Conservation (phyloP, 2,113 vertebrate species). For the Archilochus colubris region DNA sequence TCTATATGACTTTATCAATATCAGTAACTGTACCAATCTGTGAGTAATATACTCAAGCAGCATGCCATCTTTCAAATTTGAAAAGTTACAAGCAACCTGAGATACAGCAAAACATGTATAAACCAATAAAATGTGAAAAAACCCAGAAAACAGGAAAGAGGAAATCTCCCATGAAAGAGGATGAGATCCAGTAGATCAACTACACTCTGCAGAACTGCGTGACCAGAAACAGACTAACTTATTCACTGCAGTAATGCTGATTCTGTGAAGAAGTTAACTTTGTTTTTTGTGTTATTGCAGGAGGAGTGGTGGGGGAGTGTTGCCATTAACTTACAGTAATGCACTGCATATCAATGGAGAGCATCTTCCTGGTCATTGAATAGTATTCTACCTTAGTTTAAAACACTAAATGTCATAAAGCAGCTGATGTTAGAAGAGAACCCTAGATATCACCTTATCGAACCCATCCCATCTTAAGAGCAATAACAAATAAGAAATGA, state of each 20-base stretch:
- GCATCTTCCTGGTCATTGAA: background rate
- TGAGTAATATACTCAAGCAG: background rate
- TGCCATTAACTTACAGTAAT: background rate
- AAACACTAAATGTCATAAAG: background rate
- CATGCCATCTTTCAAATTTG: background rate
- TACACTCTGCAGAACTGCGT: background rate
- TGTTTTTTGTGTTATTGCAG: background rate
- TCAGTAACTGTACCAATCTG: background rate
- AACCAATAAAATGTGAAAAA: background rate
- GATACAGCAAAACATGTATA: background rate
- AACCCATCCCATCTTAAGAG: background rate
- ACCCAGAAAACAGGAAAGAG: background rate
- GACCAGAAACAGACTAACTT: background rate
- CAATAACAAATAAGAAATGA: background rate
- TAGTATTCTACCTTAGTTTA: background rate
- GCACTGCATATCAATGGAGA: background rate
- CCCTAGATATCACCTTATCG: background rate
- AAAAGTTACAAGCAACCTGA: background rate
- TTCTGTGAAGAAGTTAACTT: background rate
- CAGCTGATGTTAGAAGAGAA: background rate
- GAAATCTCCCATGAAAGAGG: background rate
- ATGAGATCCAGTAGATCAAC: background rate
- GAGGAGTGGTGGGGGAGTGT: fast-evolving
- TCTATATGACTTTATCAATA: background rate
- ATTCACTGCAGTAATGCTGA: background rate